Evolutionary conservation across 35 echinoderm and acorn worm genomes (phyloP).

Genomic region (Antedon bifida): DNA sequence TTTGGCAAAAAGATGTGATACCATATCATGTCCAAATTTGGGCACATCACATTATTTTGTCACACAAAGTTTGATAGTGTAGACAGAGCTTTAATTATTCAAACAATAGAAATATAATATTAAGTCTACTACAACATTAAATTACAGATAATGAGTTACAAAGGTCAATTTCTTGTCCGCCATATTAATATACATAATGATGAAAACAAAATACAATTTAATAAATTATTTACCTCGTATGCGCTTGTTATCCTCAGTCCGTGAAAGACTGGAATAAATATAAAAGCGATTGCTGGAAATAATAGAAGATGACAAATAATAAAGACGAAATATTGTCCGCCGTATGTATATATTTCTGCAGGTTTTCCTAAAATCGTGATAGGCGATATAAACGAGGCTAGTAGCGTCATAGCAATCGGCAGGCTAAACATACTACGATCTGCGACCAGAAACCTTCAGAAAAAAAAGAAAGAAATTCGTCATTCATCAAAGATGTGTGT

Average conservation of each 20-base stretch:
- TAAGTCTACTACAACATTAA: too few relatives aligned
- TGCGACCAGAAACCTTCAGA: constrained; percentile 15
- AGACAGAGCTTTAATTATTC: too few relatives aligned
- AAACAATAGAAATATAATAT: too few relatives aligned
- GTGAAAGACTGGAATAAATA: constrained; percentile 36
- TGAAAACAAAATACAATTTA: too few relatives aligned
- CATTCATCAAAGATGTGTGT: too few relatives aligned
- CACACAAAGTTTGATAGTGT: too few relatives aligned
- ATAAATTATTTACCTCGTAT: constrained; percentile 39
- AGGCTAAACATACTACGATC: constrained; percentile 14
- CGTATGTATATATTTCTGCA: constrained; percentile 31
- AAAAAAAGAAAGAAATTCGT: not conserved
- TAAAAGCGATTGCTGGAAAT: constrained; percentile 8
- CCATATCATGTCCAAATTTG: too few relatives aligned
- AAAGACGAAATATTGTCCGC: constrained; percentile 9
- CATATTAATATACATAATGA: too few relatives aligned
- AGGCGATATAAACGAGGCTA: constrained; percentile 21
- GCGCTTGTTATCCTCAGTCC: constrained; percentile 20
- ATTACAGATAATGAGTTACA: too few relatives aligned
- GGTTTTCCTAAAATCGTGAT: constrained; percentile 24
- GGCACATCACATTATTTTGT: too few relatives aligned
- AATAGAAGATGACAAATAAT: not conserved
- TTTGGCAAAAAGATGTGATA: too few relatives aligned
- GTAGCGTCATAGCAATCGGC: constrained; percentile 26
- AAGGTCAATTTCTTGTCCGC: too few relatives aligned